Evolutionary conservation across 2,888 invertebrate genomes (phyloP).

Genomic region (Hyles lineata): DNA sequence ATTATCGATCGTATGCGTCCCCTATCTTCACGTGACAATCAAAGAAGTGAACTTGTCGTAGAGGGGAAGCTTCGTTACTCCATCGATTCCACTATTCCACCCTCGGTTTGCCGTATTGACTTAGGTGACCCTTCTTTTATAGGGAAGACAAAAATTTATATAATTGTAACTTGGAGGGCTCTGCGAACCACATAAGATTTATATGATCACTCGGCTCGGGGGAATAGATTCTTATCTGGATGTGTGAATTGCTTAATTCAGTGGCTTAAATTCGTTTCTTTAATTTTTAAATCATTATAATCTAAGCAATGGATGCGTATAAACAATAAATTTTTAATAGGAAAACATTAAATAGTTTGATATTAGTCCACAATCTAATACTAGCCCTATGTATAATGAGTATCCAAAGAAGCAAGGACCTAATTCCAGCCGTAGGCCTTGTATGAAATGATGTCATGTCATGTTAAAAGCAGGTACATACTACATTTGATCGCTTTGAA

Average conservation of each 20-base stretch:
- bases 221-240: not conserved
- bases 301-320: too few relatives aligned
- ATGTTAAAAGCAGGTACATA: not conserved
- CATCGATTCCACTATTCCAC: constrained; percentile 69
- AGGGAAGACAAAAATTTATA: constrained; percentile 21
- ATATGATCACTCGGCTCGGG: not conserved
- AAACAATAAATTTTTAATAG: too few relatives aligned
- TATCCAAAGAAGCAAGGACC: not conserved
- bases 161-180: not conserved
- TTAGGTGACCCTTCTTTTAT: constrained; percentile 50
- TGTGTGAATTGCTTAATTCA: not conserved
- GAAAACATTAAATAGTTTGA: too few relatives aligned
- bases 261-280: not conserved
- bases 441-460: constrained; percentile 1
- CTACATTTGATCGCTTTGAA: constrained; percentile 22
- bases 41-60: constrained; percentile 52
- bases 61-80: constrained; percentile 54
- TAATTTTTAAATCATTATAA: not conserved
- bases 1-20: not conserved
- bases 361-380: too few relatives aligned
- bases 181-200: not conserved
- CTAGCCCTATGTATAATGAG: not conserved
- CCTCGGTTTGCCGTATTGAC: constrained; percentile 61
- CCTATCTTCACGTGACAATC: constrained; percentile 52
- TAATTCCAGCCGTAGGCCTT: not conserved